phyloP scores from a whole-genome alignment of 2,888 invertebrate species.

The Ophion obscuratus region DNA sequence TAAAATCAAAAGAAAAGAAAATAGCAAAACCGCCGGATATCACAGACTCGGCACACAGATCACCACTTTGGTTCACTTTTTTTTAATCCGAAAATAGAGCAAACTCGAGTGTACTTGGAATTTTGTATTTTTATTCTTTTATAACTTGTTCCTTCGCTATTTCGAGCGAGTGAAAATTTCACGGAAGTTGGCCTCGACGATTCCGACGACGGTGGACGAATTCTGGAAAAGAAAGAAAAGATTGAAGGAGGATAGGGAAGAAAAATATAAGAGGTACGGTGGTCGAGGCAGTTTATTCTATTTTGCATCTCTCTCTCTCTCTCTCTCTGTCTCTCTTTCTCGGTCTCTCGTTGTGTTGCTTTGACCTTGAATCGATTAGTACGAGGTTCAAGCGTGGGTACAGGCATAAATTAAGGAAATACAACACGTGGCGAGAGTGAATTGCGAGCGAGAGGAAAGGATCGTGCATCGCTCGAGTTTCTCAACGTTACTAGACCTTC shows the following conservation, averaged over 20 bases:
- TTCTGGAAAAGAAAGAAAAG: constrained; percentile 16
- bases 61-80: constrained; percentile 43
- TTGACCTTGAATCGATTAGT: constrained; percentile 37
- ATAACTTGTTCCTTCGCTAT: background rate
- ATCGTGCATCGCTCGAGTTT: background rate
- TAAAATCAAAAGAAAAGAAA: background rate
- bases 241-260: background rate
- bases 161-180: background rate
- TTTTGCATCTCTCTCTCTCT: background rate
- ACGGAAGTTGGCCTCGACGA: constrained; percentile 22
- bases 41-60: constrained; percentile 26
- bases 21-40: constrained; percentile 4
- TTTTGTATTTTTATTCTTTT: background rate
- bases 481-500: background rate
- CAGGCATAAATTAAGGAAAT: constrained; percentile 10
- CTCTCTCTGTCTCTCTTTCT: background rate
- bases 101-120: background rate
- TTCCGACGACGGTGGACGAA: constrained; percentile 1
- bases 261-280: background rate
- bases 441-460: constrained; percentile 6
- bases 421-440: background rate
- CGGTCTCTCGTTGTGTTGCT: background rate
- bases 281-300: no score
- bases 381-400: background rate
- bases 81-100: background rate